Evolutionary conservation across 2,888 invertebrate species (phyloP), one percentile per base, ranked within the genome.

Genomic region (Timandra comae): DNA sequence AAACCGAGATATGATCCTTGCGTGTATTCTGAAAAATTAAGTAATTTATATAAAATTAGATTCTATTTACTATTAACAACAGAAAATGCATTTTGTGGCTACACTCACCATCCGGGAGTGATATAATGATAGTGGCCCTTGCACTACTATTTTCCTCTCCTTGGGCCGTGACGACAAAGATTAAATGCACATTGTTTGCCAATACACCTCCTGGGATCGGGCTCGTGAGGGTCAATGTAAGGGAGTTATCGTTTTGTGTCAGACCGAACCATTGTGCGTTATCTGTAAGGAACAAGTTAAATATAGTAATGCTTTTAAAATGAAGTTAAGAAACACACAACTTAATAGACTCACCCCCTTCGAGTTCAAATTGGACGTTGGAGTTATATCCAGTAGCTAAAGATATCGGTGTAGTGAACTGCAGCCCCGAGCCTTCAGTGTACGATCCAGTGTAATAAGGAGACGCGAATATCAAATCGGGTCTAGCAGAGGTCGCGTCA

Each of bases 331-430:
- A n/a, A n/a, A n/a, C n/a, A n/a, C n/a, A n/a, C n/a, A n/a, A n/a
- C n/a, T n/a, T n/a, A n/a, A n/a, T n/a, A n/a, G n/a, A n/a, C 38
- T 27, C 5, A 64, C 67, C 62, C 49, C 63, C 65, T 30, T 49
- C 48, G 0, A 68, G 43, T 3, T n/a, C 23, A 28, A 62, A 64
- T 10, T 27, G 19, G 1, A 66, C 55, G 7, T 23, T 37, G 1
- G 38, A 36, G 19, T 61, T 54, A 28, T 49, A 58, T 7, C 62
- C 66, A 23, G 46, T 12, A 2, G 36, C 16, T 3, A 68, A 35
- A 1, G 43, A 39, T 23, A 66, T 58, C 3, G 41, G 35, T 5
- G 45, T 41, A 1, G 42, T 32, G 12, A 64, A 51, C 2, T 10
- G 12, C 3, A 67, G 44, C 2, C 55, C 53, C 4, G 5, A 39